Conservation (phyloP, 2,113 vertebrate species). For the Otolemur garnettii region DNA sequence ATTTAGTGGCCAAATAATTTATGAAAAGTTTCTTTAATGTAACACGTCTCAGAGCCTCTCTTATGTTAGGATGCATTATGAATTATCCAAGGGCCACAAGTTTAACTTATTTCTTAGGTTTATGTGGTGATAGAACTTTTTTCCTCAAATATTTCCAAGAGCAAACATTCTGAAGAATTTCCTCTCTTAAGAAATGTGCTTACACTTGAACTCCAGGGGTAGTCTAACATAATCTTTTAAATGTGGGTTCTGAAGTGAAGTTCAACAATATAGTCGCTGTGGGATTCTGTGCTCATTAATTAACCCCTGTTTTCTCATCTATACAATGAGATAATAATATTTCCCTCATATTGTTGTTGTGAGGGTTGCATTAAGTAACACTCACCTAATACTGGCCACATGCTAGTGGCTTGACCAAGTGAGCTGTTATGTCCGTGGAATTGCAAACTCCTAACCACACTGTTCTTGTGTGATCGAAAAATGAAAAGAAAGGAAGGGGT, state of each 20-base stretch:
- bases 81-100: neutral
- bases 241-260: neutral
- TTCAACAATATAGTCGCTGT: neutral
- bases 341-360: neutral
- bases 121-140: neutral
- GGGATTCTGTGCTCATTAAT: neutral
- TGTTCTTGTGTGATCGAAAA: accelerated
- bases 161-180: neutral
- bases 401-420: neutral
- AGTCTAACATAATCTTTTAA: neutral
- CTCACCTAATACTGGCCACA: neutral
- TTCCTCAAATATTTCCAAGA: neutral
- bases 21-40: neutral
- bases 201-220: neutral
- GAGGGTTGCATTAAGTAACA: neutral
- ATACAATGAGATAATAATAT: neutral
- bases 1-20: neutral
- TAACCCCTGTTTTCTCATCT: neutral
- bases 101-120: constrained; percentile 25
- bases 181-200: neutral
- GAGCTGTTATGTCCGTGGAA: accelerated
- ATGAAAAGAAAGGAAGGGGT: neutral
- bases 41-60: neutral
- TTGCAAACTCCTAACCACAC: neutral
- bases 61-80: neutral